phyloP scores from a whole-genome alignment of 2,888 invertebrate species.

The Latrodectus elegans region DNA sequence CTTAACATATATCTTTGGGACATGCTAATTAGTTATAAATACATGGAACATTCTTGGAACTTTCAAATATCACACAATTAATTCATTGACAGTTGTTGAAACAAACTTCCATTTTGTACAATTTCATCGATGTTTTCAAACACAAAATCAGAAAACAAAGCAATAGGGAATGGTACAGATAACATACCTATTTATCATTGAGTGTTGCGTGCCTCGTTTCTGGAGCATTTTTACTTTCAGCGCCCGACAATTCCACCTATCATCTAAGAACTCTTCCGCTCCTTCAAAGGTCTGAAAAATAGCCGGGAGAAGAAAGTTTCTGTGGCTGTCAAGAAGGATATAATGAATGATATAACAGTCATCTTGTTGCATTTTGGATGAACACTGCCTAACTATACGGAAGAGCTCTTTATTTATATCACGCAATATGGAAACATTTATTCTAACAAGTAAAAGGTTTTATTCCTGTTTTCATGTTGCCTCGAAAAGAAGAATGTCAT shows the following conservation, averaged over 20 bases:
- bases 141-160: no score
- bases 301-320: not conserved
- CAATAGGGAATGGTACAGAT: not conserved
- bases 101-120: no score
- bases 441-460: conserved; percentile 29
- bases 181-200: not conserved
- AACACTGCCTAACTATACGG: conserved; percentile 24
- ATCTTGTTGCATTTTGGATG: conserved; percentile 29
- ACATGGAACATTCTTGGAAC: no score
- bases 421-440: conserved; percentile 32
- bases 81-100: no score
- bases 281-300: not conserved
- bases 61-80: no score
- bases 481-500: no score
- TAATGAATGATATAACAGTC: conserved; percentile 56
- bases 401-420: conserved; percentile 38
- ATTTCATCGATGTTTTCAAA: no score
- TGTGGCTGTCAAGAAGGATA: conserved; percentile 35
- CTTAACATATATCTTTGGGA: no score
- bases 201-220: not conserved
- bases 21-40: no score
- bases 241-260: not conserved
- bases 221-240: not conserved
- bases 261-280: not conserved
- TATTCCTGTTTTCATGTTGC: not conserved